phyloP scores from a whole-genome alignment of 1,140 invertebrate genomes.

The Cherax destructor region DNA sequence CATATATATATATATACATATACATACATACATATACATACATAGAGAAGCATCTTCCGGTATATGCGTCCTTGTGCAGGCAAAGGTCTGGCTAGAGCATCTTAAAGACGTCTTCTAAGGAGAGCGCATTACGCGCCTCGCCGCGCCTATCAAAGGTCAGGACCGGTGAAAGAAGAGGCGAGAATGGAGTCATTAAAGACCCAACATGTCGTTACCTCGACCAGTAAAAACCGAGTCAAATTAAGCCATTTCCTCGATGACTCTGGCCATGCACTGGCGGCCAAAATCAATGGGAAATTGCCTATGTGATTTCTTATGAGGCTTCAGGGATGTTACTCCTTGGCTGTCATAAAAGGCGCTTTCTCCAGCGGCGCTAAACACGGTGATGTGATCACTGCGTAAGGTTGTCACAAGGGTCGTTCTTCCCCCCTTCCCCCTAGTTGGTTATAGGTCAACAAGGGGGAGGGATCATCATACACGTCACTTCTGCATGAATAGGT shows the following conservation, averaged over 20 bases:
- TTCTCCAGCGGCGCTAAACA: background rate
- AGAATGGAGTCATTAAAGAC: conserved; percentile 23
- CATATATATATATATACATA: background rate
- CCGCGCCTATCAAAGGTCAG: conserved; percentile 1
- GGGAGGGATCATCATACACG: background rate
- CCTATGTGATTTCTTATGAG: conserved; percentile 9
- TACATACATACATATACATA: no score
- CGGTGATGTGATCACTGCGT: background rate
- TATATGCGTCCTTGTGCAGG: conserved; percentile 19
- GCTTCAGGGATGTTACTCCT: conserved; percentile 21
- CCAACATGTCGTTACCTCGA: conserved; percentile 15
- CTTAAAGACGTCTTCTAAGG: background rate
- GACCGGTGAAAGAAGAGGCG: background rate
- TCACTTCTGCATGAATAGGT: conserved; percentile 6
- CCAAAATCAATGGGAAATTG: conserved; percentile 39
- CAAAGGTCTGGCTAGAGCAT: background rate
- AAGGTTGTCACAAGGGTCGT: background rate
- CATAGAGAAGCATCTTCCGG: background rate
- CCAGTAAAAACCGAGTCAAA: background rate
- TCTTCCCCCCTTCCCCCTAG: background rate
- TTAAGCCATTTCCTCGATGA: conserved; percentile 38
- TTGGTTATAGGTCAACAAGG: background rate
- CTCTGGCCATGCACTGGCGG: conserved; percentile 17
- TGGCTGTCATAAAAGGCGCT: background rate
- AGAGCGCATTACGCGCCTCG: background rate